Evolutionary conservation across 2,113 vertebrate genomes (phyloP), one percentile per base, ranked within the genome.

Genomic region (Tyto alba): DNA sequence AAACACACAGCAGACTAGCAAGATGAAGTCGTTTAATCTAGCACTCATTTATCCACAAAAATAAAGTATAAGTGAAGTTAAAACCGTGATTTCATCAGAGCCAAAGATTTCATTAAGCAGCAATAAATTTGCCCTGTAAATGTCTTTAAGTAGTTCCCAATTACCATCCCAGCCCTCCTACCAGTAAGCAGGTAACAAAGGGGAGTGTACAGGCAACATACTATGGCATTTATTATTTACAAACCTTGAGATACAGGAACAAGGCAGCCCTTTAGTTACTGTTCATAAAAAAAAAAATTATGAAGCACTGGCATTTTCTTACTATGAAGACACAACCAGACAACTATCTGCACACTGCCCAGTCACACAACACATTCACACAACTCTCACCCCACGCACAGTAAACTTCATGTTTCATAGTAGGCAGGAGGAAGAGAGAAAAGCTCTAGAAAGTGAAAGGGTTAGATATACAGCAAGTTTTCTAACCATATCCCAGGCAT

Each of bases 201-300:
- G 88, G 96, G 98, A 97, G 97, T 94, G 97, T 97, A 98, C 98
- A 99, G 98, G 98, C 98, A 98, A 98, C 96, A 97, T 92, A 98
- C 97, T 95, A 98, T 91, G 96, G 97, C 94, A 97, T 98, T 98
- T 91, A 95, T 96, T 98, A 99, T 99, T 98, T 98, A 99, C 98
- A 99, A 87, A 76, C 88, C 94, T 98, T 96, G 96, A 96, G 97
- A 97, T 97, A 97, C 94, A 93, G 91, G 97, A 97, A 98, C 97
- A 98, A 99, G 98, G 98, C 98, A 99, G 99, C 99, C 99, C 99
- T 99, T 99, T 98, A 98, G 98, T 98, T 98, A 98, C 85, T 90
- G 94, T 96, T 79, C 97, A 95, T 96, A 59, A 88, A 98, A 97
- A 88, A 98, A 97, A 98, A 98, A 98, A 95, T 95, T 94, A 96